Conservation (phyloP, 2,113 vertebrate species). For the Todiramphus chloris region DNA sequence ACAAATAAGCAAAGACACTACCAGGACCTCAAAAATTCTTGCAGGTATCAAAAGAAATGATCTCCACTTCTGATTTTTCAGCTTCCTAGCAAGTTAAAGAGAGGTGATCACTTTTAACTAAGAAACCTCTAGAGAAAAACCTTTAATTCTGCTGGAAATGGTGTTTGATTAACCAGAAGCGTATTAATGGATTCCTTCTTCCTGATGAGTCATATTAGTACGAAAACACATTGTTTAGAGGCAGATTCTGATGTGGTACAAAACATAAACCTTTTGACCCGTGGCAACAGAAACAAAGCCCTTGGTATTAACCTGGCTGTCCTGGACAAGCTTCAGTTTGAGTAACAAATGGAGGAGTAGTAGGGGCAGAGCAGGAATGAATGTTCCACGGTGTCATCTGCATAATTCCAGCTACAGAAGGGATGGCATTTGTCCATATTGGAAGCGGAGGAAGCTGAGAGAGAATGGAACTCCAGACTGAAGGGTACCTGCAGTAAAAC, state of each 20-base stretch:
- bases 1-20: background rate
- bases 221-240: background rate
- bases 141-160: constrained; percentile 21
- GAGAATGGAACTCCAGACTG: background rate
- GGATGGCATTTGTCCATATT: background rate
- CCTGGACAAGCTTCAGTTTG: background rate
- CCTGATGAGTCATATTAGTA: background rate
- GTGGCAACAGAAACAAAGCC: background rate
- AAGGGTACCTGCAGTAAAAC: background rate
- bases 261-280: constrained; percentile 2
- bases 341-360: background rate
- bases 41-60: background rate
- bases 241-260: background rate
- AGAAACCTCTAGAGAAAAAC: constrained; percentile 23
- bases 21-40: background rate
- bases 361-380: background rate
- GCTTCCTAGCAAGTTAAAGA: background rate
- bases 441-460: background rate
- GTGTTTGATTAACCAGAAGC: constrained; percentile 5
- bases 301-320: background rate
- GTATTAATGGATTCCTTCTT: constrained; percentile 10
- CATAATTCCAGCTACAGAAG: background rate
- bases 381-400: background rate
- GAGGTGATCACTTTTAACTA: background rate
- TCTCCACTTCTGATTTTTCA: background rate